Percentiles rank a stretch among this genome's conserved stretches.
Conservation (phyloP, 37 sponge, comb jelly and placozoan species). For the Axinella damicornis region DNA sequence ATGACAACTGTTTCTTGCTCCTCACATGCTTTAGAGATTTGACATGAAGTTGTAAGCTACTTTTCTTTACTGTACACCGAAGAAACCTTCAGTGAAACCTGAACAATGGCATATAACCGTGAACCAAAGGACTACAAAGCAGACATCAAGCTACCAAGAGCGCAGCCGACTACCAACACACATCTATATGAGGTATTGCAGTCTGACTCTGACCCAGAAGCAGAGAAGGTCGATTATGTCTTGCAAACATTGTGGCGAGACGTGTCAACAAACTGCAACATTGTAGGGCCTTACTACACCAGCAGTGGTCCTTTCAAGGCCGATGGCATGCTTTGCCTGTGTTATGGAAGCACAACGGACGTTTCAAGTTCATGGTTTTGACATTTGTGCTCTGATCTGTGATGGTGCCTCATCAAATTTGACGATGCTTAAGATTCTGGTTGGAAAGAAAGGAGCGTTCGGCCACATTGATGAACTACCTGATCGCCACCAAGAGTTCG, state of each 20-base stretch:
- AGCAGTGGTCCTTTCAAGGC: conserved; percentile 25
- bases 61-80: conserved; percentile 18
- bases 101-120: no score
- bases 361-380: neutral
- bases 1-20: conserved; percentile 10
- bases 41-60: neutral
- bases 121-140: no score
- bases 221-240: conserved; percentile 18
- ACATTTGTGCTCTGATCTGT: neutral
- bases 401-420: conserved; percentile 19
- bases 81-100: no score
- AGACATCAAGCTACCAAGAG: no score
- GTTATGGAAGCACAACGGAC: neutral
- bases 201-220: neutral
- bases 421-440: neutral
- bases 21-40: conserved; percentile 13
- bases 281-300: conserved; percentile 44
- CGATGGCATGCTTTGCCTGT: neutral
- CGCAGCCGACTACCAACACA: no score
- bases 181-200: no score
- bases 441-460: neutral
- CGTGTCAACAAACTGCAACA: neutral
- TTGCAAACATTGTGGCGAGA: conserved; percentile 30
- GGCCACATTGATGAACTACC: no score
- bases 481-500: no score